Base-by-base conservation (phyloP, 2,113 vertebrate genomes). In the Calypte anna region DNA sequence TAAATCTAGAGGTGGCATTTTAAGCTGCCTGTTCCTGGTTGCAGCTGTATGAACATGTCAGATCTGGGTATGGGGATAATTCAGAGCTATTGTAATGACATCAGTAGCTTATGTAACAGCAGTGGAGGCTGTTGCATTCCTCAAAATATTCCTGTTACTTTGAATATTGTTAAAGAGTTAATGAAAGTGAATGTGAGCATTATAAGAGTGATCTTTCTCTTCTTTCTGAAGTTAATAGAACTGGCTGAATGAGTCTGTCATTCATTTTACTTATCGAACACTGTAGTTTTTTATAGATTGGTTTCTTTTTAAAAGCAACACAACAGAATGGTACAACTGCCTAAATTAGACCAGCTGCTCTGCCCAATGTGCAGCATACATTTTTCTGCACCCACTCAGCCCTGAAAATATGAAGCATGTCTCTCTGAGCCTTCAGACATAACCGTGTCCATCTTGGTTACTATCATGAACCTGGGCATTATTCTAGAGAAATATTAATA, bases 1-100 rank as follows among this genome's bases (percentile, higher is more conserved):
- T 70, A 31, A 64, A 22, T 78, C 57, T 59, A 61, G 69, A 81
- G 82, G 57, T 92, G 86, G 53, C 69, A 64, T 93, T 95, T 72
- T 38, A 61, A 91, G 61, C 68, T 88, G 73, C 53, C 4, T 21
- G 7, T 89, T 96, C 55, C 38, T 67, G 72, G 25, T 74, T 78
- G 82, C 80, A 83, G 80, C 92, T 93, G 82, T 63, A 91, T 59
- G 57, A 90, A 55, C 64, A 6, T 90, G 91, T 83, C 86, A 88
- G 33, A 59, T 88, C 18, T 70, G 61, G 22, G 9, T 81, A 74
- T 70, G 25, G 4, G n/a, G 68, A 40, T 90, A 63, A 80, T 46
- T 88, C 43, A 57, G 30, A 80, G 59, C 20, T 55, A 36, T 57
- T 72, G 74, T 73, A 64, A 44, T 55, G 30, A 74, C 82, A 57